Base-by-base conservation (phyloP, 2,113 vertebrate genomes). In the Ictalurus punctatus region DNA sequence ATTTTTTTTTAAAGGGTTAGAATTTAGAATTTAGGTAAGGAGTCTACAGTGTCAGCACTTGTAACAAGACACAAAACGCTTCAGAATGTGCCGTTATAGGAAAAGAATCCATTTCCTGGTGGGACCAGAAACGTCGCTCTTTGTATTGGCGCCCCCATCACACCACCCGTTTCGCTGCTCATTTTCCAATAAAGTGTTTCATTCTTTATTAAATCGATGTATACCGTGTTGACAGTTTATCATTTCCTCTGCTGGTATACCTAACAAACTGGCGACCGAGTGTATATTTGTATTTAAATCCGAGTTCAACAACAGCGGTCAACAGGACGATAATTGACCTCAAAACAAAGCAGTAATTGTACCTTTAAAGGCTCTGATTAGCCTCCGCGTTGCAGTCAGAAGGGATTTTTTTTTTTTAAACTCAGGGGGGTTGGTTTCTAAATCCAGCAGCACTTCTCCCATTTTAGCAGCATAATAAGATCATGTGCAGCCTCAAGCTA, bases 401-500 rank as follows among this genome's bases (percentile, higher is more conserved):
- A 63, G 59, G 27, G 81, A 88, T 59, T 76, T 48, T 48, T 7
- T 7, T 6, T 44, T 44, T 48, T 48, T 7, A 73, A 71, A 52
- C 30, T 30, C 30, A 6, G 6, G 44, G 48, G 54, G 40, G 48
- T 37, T 40, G 54, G 61, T 34, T 84, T 69, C 83, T 85, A 85
- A 85, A 81, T 89, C 79, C 84, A 56, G 86, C 25, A 25, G 40
- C 27, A 30, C 58, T 71, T 59, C 48, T 59, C 89, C 74, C 14
- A 12, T 69, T 83, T 85, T 81, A 89, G 84, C 83, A 52, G 16
- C 30, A 87, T 89, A 87, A 73, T 88, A 85, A 76, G 65, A 73
- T 78, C 59, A 27, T 17, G 25, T 14, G 16, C 76, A 44, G n/a
- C 59, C 79, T 67, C 84, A 8, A 76, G 61, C 71, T 59, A 71